These are phyloP conservation scores for Pseudorhiza aurosa DNA, from an alignment of 30 jellyfish, hydroid and myxozoan genomes.

Conservation along the genomic window DNA sequence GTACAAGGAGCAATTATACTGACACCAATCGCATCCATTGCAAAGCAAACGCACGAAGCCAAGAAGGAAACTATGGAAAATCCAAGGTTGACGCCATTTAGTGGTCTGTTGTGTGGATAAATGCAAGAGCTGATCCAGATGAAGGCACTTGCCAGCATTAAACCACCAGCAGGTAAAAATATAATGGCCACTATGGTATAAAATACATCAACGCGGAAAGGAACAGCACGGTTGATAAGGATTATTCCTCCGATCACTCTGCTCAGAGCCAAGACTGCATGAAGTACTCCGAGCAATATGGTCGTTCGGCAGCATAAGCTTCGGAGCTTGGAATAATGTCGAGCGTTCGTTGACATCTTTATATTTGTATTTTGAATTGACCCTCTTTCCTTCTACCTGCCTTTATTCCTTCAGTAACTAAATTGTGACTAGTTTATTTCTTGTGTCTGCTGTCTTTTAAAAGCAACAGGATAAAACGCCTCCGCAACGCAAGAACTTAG, in stretches of 20 bases:
- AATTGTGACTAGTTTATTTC: no score
- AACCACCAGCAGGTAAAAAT: not conserved
- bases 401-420: no score
- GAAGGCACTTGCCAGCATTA: not conserved
- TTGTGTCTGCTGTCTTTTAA: no score
- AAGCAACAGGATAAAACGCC: no score
- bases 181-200: not conserved
- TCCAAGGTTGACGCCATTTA: conserved; percentile 1
- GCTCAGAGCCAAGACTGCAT: not conserved
- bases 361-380: no score
- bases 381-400: no score
- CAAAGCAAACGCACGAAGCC: not conserved
- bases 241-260: not conserved
- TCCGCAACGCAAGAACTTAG: no score
- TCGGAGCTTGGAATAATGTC: no score
- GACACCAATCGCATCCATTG: not conserved
- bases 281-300: not conserved
- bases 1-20: not conserved
- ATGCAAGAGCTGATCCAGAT: not conserved
- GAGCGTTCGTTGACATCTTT: no score
- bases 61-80: not conserved
- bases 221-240: not conserved
- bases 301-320: not conserved
- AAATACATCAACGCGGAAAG: not conserved
- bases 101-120: not conserved